A percentile compares a stretch with the other conserved stretches of the same genome.
Evolutionary conservation across 2,113 vertebrate genomes (phyloP).

Genomic region (Cyanistes caeruleus): DNA sequence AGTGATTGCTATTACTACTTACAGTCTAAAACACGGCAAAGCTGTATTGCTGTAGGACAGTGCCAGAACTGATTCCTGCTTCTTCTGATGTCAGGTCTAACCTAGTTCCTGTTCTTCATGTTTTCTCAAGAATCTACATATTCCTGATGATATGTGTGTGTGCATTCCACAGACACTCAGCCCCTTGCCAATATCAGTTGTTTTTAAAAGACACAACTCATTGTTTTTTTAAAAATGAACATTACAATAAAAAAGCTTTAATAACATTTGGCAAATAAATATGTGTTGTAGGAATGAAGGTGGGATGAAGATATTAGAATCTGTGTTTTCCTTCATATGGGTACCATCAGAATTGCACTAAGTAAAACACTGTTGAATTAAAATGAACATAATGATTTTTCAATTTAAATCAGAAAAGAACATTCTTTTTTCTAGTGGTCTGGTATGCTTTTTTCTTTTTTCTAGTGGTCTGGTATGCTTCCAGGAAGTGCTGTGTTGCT

Average conservation of each 20-base stretch:
- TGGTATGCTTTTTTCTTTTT: too few species aligned
- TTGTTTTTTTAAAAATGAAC: background rate
- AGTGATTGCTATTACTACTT: background rate
- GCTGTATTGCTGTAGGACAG: background rate
- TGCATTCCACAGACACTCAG: background rate
- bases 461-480: conserved; percentile 9
- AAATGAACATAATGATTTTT: background rate
- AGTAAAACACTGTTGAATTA: background rate
- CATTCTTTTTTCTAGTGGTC: background rate
- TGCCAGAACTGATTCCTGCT: background rate
- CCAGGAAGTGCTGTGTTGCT: background rate
- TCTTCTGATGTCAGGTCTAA: background rate
- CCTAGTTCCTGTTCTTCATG: background rate
- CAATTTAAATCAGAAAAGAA: background rate
- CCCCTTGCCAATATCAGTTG: background rate
- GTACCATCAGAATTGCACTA: background rate
- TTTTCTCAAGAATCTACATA: background rate
- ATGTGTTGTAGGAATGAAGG: background rate
- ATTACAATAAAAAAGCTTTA: background rate
- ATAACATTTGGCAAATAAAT: background rate
- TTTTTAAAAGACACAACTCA: background rate
- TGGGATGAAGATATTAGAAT: background rate
- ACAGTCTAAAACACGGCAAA: background rate
- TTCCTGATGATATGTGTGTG: background rate
- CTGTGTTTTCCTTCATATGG: background rate